A percentile compares a stretch with the other conserved stretches of the same genome.
These are phyloP conservation scores for Pseudanteris insignis DNA, from an alignment of 2,888 invertebrate genomes.

Conservation along the genomic window DNA sequence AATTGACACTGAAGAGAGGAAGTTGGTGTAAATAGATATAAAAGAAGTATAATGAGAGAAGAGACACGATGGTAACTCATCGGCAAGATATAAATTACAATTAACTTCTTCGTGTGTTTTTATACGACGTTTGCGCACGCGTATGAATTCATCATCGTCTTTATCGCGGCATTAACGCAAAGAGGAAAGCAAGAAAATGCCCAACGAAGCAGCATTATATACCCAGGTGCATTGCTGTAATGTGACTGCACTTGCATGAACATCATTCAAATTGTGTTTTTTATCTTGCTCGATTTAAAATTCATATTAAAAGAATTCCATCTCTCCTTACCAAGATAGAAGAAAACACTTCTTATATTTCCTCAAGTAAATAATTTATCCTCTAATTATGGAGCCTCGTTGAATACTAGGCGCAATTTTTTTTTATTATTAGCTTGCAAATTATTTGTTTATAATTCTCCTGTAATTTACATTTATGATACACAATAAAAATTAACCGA, in stretches of 20 bases:
- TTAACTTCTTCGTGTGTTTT: constrained; percentile 48
- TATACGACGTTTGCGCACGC: constrained; percentile 42
- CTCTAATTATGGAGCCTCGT: constrained; percentile 8
- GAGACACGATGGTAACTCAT: constrained; percentile 13
- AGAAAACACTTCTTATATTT: constrained; percentile 6
- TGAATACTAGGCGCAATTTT: constrained; percentile 6
- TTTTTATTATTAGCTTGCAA: too few species aligned
- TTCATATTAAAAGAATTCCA: constrained; percentile 26
- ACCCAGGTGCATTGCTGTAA: constrained; percentile 26
- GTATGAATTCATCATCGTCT: constrained; percentile 49
- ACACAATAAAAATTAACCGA: too few species aligned
- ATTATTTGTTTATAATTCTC: too few species aligned
- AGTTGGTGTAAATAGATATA: constrained; percentile 13
- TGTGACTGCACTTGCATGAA: constrained; percentile 29
- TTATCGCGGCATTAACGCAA: constrained; percentile 41
- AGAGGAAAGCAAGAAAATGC: constrained; percentile 22
- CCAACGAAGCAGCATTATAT: constrained; percentile 18
- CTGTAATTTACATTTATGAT: too few species aligned
- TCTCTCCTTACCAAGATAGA: constrained; percentile 4
- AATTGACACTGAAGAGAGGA: constrained; percentile 5
- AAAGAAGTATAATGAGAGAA: constrained; percentile 13
- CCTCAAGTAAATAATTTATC: not conserved
- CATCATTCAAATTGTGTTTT: constrained; percentile 24
- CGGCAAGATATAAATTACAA: constrained; percentile 53
- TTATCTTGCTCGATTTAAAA: constrained; percentile 23